A percentile compares a stretch with the other conserved stretches of the same genome.
These are phyloP conservation scores for Smittia sp. DNA, from an alignment of 2,888 invertebrate genomes.

Conservation along the genomic window DNA sequence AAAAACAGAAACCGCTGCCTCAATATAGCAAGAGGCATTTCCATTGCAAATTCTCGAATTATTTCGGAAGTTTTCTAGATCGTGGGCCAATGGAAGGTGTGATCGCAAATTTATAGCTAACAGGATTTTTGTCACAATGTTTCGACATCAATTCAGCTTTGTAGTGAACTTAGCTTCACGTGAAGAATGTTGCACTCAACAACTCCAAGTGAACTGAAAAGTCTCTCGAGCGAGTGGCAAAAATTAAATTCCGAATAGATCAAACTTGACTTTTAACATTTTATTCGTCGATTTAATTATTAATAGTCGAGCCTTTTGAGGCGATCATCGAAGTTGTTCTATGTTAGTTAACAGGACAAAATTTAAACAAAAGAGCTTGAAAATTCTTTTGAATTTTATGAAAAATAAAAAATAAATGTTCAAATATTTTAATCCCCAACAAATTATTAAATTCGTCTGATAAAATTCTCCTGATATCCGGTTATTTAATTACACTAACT, in stretches of 20 bases:
- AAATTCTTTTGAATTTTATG: too few relatives aligned
- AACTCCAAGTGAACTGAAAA: not conserved
- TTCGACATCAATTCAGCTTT: not conserved
- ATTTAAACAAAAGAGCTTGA: too few relatives aligned
- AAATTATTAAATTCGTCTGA: too few relatives aligned
- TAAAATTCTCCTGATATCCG: too few relatives aligned
- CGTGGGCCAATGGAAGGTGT: not conserved
- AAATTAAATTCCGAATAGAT: not conserved
- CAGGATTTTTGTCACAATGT: too few relatives aligned
- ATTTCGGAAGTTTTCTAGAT: not conserved
- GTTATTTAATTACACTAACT: too few relatives aligned
- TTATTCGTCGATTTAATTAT: not conserved
- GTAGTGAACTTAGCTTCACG: not conserved
- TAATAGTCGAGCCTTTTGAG: not conserved
- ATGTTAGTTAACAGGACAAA: too few relatives aligned
- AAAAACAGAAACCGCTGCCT: not conserved
- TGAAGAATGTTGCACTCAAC: not conserved
- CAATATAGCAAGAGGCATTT: not conserved
- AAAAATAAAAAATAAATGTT: too few relatives aligned
- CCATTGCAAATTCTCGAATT: not conserved
- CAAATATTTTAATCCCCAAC: too few relatives aligned
- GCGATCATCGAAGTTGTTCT: not conserved
- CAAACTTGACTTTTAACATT: not conserved
- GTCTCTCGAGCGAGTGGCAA: not conserved
- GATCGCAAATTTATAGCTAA: too few relatives aligned